Evolutionary conservation across 2,888 invertebrate genomes (phyloP), one percentile per base, ranked within the genome.

Genomic region (Resseliella maxima): DNA sequence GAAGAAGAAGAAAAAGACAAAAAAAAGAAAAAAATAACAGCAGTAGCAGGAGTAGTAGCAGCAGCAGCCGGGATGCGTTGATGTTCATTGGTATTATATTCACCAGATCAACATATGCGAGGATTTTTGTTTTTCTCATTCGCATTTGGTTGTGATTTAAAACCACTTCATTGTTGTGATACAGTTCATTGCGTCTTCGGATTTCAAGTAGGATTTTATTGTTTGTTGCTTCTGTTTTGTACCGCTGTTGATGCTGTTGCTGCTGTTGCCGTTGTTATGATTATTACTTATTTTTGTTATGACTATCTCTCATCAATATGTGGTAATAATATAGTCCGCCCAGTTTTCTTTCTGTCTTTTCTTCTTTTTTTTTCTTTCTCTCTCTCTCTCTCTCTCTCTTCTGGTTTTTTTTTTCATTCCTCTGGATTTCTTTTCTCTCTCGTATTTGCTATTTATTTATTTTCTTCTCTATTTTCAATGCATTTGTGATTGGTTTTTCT

Each of bases 281-380:
- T 59, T 59, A 59, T 72, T 72, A 72, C 36, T n/a, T 72, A 72
- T 72, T 72, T 72, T 72, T 72, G 72, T 72, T 72, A 72, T 72
- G 72, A 72, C 72, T 72, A 72, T 72, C 35, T 72, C 59, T 72
- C 72, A 72, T 72, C 72, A 72, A 72, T 72, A 36, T 72, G 36
- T 72, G 31, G 72, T 36, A 72, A 72, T 72, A 36, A 72, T 72
- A 72, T 35, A 72, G 36, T 72, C 35, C 72, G 72, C 72, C 36
- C n/a, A 35, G 72, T 72, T 18, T 54, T 54, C 18, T 6, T 6
- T 54, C 15, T 64, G 0, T 64, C 64, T 21, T n/a, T 31, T 72
- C 72, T 35, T 15, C 21, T 15, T 35, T 35, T 5, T 15, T 35
- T 18, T 35, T 72, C 72, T 35, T 35, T n/a, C n/a, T 54, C 54